These are phyloP conservation scores for Hypomecis atomaria DNA, from an alignment of 2,888 invertebrate genomes.

Conservation along the genomic window DNA sequence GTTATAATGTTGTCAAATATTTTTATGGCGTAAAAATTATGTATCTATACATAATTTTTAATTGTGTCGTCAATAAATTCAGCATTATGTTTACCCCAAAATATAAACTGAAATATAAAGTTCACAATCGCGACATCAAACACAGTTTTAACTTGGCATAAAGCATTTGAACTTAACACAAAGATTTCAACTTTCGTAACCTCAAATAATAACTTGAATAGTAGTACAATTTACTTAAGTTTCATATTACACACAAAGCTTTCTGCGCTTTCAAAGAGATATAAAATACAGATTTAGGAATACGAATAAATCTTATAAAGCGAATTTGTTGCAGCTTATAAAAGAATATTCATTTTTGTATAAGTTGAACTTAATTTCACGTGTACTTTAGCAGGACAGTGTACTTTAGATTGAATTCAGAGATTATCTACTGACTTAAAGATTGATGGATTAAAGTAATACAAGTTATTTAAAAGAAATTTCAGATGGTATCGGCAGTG, in stretches of 20 bases:
- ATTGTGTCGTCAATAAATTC: too few relatives aligned
- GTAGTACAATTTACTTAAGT: constrained; percentile 21
- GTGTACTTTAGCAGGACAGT: background rate
- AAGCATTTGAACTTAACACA: constrained; percentile 8
- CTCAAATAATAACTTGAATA: constrained; percentile 15
- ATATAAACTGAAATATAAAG: too few relatives aligned
- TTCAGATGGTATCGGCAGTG: too few relatives aligned
- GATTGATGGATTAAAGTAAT: background rate
- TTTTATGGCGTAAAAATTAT: too few relatives aligned
- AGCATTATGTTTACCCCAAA: too few relatives aligned
- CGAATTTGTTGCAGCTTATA: constrained; percentile 8
- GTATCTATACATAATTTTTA: too few relatives aligned
- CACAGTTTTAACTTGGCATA: constrained; percentile 7
- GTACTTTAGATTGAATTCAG: background rate
- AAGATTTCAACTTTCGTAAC: constrained; percentile 6
- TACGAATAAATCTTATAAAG: constrained; percentile 15
- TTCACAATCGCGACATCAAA: background rate
- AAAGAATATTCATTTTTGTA: constrained; percentile 16
- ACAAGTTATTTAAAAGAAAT: too few relatives aligned
- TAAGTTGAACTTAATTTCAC: constrained; percentile 1
- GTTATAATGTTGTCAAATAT: too few relatives aligned
- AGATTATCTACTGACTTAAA: background rate
- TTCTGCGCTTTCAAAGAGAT: constrained; percentile 20
- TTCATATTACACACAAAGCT: constrained; percentile 19
- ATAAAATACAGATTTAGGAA: constrained; percentile 22